Base-by-base conservation (phyloP, 1,140 invertebrate species). In the Megalopta genalis region DNA sequence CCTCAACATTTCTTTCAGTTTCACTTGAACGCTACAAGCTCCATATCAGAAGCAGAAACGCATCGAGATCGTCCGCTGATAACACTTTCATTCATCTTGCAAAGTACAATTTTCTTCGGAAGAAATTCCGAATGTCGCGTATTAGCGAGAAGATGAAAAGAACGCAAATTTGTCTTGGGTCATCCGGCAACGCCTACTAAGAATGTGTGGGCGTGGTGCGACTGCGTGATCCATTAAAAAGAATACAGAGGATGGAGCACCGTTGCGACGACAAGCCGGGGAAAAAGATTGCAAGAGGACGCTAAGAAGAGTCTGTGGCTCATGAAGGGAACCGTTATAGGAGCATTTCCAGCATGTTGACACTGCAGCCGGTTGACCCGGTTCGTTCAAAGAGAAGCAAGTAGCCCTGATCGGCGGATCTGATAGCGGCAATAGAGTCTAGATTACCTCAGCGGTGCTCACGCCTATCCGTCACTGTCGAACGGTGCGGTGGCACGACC, bases 401-500 rank as follows among this genome's bases (percentile, higher is more conserved):
- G 83, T 73, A 68, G 65, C 85, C 65, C 88, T 80, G 90, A 91
- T 91, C 87, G 86, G 59, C 74, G 79, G 16, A 80, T 18, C 86
- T 85, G 89, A 91, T 91, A 90, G 74, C 72, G 80, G 80, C 87
- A 88, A 89, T 90, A 88, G 82, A 87, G 86, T 87, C 83, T 86
- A 89, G 88, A 90, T 89, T 89, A 89, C 88, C 67, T 88, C 87
- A 89, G 88, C 60, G 87, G 84, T 86, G 84, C 86, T 88, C 84
- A 82, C 25, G 75, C 65, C 64, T 77, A 67, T 83, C 62, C 60
- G 39, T 52, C 49, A 77, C 77, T 77, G 65, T 67, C 46, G 42
- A 65, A 63, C 32, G 27, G 62, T 49, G 67, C 75, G 52, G 32
- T 4, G 32, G 1, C 32, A 32, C 39, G 32, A 18, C n/a, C 39